Evolutionary conservation across 2,888 invertebrate species (phyloP), one percentile per base, ranked within the genome.

Genomic region (Tetranychus truncatus): DNA sequence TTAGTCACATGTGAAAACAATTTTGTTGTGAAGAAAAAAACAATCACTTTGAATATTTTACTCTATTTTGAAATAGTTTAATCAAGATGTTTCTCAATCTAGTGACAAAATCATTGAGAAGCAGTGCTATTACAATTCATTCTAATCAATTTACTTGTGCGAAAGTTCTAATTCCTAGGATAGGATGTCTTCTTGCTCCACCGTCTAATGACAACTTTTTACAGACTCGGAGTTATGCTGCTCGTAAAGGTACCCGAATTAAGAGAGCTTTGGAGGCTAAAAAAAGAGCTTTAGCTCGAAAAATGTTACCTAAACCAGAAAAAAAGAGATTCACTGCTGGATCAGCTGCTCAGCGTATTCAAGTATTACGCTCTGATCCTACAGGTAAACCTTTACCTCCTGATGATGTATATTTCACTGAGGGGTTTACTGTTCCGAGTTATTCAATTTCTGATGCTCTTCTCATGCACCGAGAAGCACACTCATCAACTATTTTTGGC

Each of bases 401-500:
- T 77, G 88, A 90, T 82, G 84, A 92, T 84, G 87, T 90, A 77
- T 89, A 85, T 80, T 81, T 86, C 6, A 81, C 83, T 0, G 85
- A 83, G 78, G 86, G 85, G 80, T 87, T 87, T 79, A 85, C 85
- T 77, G 85, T 86, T 84, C 85, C 84, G 75, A 83, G 87, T 76
- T 90, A 89, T 83, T 83, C 88, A 0, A 87, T 92, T 1, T 84
- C 85, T 20, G 91, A 92, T 80, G 93, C 92, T 0, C 85, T 95
- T 18, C 84, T 87, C 77, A 88, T 87, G 76, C 90, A 92, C 80
- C 86, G 89, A 73, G 91, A 94, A 82, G 88, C 88, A 0, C 90
- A 92, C 82, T 89, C 91, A 81, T 90, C 92, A 0, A 87, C 89
- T 1, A 89, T 93, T 84, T 89, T 88, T 80, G 90, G 94, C 83